A percentile compares a stretch with the other conserved stretches of the same genome.
phyloP scores from a whole-genome alignment of 2,888 invertebrate species.

The Saturnia japonica region DNA sequence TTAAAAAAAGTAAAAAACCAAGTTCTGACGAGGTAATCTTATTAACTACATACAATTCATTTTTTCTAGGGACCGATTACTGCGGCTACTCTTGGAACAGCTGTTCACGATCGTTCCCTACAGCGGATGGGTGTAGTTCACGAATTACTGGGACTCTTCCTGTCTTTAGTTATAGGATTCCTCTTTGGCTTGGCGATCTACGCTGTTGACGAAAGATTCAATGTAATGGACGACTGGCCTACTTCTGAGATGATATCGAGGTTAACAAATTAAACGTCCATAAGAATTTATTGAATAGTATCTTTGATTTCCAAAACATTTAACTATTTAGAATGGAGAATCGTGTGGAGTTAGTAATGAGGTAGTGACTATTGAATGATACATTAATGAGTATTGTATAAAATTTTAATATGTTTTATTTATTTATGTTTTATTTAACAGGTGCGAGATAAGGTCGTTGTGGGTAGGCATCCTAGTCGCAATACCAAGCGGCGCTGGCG shows the following conservation, averaged over 20 bases:
- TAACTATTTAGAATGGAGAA: too few species aligned
- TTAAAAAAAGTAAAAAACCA: too few species aligned
- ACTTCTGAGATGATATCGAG: constrained; percentile 85
- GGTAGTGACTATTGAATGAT: too few species aligned
- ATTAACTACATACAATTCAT: background rate
- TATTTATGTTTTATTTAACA: constrained; percentile 34
- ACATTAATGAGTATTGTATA: too few species aligned
- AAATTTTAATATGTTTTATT: too few species aligned
- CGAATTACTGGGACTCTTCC: constrained; percentile 84
- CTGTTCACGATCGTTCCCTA: constrained; percentile 84
- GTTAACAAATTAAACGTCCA: constrained; percentile 53
- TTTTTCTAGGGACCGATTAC: constrained; percentile 86
- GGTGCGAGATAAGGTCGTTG: constrained; percentile 85
- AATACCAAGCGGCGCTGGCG: constrained; percentile 89
- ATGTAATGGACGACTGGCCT: constrained; percentile 81
- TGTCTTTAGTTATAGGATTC: constrained; percentile 86
- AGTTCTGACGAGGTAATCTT: too few species aligned
- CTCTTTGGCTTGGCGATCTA: constrained; percentile 84
- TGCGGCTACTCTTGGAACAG: constrained; percentile 88
- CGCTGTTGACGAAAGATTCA: constrained; percentile 79
- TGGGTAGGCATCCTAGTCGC: constrained; percentile 89
- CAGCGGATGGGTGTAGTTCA: constrained; percentile 84
- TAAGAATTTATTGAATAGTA: too few species aligned
- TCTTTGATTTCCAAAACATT: too few species aligned
- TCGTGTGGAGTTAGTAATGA: too few species aligned